Base-by-base conservation (phyloP, 2,113 vertebrate genomes). In the Pseudopipra pipra region DNA sequence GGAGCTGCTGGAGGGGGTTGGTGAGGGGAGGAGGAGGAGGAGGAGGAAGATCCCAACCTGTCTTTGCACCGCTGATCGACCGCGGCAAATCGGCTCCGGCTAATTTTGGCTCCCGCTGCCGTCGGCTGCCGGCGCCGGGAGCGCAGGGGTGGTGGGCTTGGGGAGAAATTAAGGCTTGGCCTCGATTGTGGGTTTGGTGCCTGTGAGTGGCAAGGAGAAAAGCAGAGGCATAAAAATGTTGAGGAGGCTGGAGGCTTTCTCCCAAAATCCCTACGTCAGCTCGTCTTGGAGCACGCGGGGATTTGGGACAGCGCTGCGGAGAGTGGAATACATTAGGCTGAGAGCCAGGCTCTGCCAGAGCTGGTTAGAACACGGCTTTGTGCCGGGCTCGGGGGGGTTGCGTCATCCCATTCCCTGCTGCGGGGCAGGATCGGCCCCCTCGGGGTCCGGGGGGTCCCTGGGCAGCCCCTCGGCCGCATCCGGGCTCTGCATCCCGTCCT, bases 41-140 rank as follows among this genome's bases (percentile, higher is more conserved):
- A 54, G 59, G 92, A 94, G 58, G 82, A 93, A 68, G 90, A 78
- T 83, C 84, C 90, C 90, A 72, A 44, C 62, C 70, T 78, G 79
- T 23, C 79, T 78, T 39, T 77, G 87, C 66, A 41, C 73, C 33
- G 28, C 6, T 8, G 52, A 80, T 87, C 51, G 12, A 9, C 27
- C 46, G 37, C 3, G 13, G 46, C 85, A 35, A 70, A 62, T 3
- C 0, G 23, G 61, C 93, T 82, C 61, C 0, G 8, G 61, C 51
- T 87, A 6, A 39, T 85, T 85, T 51, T 55, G 91, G 72, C 51
- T 71, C 30, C n/a, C 14, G 75, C 84, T 58, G 81, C 65, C 4
- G 31, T 46, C 37, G 31, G 79, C 84, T 47, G 81, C 63, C 3
- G 30, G 56, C 3, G n/a, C 58, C 23, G 18, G 23, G 65, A 41